phyloP scores from a whole-genome alignment of 2,113 vertebrate genomes.

The Podarcis muralis region DNA sequence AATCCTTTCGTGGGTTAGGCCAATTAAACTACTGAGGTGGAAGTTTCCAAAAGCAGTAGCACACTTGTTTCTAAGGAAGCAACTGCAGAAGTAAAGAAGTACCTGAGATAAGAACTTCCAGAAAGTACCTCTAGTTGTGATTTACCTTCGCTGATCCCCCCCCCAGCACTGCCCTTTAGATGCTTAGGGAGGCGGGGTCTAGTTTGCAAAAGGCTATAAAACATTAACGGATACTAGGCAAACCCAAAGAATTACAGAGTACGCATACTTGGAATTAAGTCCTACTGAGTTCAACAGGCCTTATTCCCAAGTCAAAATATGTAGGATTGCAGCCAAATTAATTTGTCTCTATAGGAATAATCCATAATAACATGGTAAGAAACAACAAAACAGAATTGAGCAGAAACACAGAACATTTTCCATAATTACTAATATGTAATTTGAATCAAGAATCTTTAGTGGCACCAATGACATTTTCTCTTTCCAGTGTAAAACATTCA shows the following conservation, averaged over 20 bases:
- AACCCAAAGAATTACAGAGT: not conserved
- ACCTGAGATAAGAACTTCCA: not conserved
- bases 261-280: not conserved
- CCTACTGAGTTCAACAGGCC: not conserved
- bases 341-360: not conserved
- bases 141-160: too few species aligned
- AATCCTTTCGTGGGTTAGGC: not conserved
- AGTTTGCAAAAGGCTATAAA: not conserved
- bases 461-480: not conserved
- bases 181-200: not conserved
- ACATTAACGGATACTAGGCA: not conserved
- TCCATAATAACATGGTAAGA: not conserved
- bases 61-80: not conserved
- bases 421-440: not conserved
- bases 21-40: not conserved
- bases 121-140: not conserved
- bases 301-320: not conserved
- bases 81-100: not conserved
- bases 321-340: not conserved
- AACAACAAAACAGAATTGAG: not conserved
- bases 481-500: not conserved
- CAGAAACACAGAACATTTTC: accelerated
- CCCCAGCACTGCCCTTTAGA: not conserved
- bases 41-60: not conserved
- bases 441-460: not conserved